Evolutionary conservation across 2,888 invertebrate genomes (phyloP).

Genomic region (Synanthedon andrenaeformis): DNA sequence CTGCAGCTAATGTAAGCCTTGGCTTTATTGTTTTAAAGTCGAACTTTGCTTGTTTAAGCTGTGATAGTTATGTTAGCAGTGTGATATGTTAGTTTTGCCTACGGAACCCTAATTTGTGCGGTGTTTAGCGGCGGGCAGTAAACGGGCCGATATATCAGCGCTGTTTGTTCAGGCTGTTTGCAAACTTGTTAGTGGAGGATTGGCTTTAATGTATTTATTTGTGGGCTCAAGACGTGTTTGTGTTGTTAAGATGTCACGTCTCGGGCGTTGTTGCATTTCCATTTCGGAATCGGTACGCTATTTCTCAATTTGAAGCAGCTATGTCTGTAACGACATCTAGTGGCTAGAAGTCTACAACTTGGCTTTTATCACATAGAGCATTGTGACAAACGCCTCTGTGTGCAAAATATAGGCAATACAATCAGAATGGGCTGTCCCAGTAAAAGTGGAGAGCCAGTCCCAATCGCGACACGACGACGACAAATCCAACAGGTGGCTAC

Average conservation of each 20-base stretch:
- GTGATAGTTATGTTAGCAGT: slow-evolving; percentile 4
- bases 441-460: too few relatives aligned
- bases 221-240: slow-evolving; percentile 2
- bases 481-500: too few relatives aligned
- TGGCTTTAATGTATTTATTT: slow-evolving; percentile 7
- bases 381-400: too few relatives aligned
- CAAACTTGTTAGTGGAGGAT: slow-evolving; percentile 14
- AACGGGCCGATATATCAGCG: slow-evolving; percentile 3
- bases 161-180: slow-evolving; percentile 17
- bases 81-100: slow-evolving; percentile 32
- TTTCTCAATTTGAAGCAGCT: too few relatives aligned
- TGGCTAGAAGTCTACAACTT: too few relatives aligned
- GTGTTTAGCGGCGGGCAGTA: slow-evolving; percentile 17
- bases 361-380: too few relatives aligned
- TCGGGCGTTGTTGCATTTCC: slow-evolving; percentile 6
- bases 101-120: slow-evolving; percentile 30
- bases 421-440: too few relatives aligned
- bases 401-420: too few relatives aligned
- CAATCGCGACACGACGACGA: too few relatives aligned
- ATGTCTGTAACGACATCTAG: too few relatives aligned
- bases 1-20: neutral
- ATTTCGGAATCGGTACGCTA: slow-evolving; percentile 1
- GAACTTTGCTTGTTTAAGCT: neutral
- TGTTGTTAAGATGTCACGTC: slow-evolving; percentile 1
- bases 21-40: neutral